A percentile compares a stretch with the other conserved stretches of the same genome.
These are phyloP conservation scores for Phenganax marumi DNA, from an alignment of 92 coral and sea anemone genomes.

Conservation along the genomic window DNA sequence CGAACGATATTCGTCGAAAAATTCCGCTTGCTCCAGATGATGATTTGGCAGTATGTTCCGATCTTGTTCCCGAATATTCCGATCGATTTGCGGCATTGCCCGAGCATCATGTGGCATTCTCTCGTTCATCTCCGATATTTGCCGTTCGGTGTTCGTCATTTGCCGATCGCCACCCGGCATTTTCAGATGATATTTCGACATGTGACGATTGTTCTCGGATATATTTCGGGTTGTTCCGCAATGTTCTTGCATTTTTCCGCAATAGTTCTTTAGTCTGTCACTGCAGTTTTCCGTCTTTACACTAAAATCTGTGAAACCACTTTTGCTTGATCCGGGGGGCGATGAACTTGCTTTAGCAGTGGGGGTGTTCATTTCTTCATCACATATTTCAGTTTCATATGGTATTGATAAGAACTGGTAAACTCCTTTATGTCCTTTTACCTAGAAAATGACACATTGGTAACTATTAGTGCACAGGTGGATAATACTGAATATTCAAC, in stretches of 20 bases:
- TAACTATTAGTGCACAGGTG: not conserved
- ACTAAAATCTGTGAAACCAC: not conserved
- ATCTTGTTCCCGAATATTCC: too few relatives aligned
- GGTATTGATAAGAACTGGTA: conserved; percentile 37
- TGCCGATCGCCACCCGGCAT: not conserved
- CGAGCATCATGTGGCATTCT: too few relatives aligned
- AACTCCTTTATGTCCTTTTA: conserved; percentile 36
- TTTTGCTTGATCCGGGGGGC: not conserved
- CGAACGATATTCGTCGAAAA: not conserved
- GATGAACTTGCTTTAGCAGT: not conserved
- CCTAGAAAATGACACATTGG: conserved; percentile 7
- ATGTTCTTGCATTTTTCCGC: not conserved
- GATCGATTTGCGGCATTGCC: too few relatives aligned
- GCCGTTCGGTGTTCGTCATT: not conserved
- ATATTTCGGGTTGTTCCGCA: not conserved
- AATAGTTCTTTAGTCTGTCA: not conserved
- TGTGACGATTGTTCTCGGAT: too few relatives aligned
- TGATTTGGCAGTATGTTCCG: too few relatives aligned
- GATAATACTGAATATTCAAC: not conserved
- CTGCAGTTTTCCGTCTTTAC: not conserved
- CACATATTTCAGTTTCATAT: conserved; percentile 23
- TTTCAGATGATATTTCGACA: not conserved
- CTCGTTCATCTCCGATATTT: not conserved
- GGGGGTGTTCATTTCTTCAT: not conserved
- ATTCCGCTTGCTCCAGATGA: too few relatives aligned